phyloP scores from a whole-genome alignment of 1,140 invertebrate species.

The Temnothorax curvispinosus region DNA sequence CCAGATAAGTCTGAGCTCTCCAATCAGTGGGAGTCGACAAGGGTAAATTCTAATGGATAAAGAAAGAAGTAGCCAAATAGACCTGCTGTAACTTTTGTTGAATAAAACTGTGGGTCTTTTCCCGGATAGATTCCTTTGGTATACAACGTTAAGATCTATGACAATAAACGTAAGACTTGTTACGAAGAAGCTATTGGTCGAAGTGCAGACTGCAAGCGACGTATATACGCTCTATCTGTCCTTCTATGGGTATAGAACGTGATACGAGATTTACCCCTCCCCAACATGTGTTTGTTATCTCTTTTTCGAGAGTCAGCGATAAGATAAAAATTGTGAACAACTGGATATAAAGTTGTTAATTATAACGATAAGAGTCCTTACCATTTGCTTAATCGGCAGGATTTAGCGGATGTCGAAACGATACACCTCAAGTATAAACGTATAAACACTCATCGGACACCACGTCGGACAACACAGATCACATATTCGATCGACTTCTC shows the following conservation, averaged over 20 bases:
- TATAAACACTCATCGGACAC: neutral
- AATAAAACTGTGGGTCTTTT: neutral
- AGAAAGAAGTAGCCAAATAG: neutral
- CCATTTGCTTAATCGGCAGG: slow-evolving; percentile 50
- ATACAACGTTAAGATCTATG: neutral
- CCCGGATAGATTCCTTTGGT: neutral
- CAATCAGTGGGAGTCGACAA: neutral
- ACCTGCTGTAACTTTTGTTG: neutral
- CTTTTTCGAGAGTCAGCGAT: neutral
- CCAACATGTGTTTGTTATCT: neutral
- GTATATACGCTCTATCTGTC: slow-evolving; percentile 13
- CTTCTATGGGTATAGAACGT: slow-evolving; percentile 58
- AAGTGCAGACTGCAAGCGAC: neutral
- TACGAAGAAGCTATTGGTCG: neutral
- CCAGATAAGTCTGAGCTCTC: neutral
- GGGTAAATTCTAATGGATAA: neutral
- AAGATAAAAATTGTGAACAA: neutral
- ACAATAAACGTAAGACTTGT: neutral
- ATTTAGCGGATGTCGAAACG: neutral
- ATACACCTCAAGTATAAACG: neutral
- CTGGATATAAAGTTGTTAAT: neutral
- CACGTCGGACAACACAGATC: neutral
- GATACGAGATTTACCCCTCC: neutral
- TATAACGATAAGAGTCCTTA: slow-evolving; percentile 8
- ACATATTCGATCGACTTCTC: neutral